These are phyloP conservation scores for Lontra canadensis DNA, from an alignment of 2,113 vertebrate genomes.

Conservation along the genomic window DNA sequence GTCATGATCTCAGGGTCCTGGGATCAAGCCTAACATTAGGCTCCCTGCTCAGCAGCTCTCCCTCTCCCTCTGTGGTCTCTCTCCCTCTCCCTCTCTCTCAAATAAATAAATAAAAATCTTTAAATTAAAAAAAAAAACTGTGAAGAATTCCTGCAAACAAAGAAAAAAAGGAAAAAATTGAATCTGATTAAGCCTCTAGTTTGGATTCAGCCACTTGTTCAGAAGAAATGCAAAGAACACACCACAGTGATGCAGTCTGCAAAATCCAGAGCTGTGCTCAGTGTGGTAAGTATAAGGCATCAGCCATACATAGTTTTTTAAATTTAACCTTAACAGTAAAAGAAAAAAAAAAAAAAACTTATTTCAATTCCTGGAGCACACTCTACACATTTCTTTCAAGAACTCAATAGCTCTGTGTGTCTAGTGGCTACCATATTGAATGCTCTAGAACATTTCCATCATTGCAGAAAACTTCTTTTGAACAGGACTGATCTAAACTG, in stretches of 20 bases:
- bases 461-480: not conserved
- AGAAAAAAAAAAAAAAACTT: not conserved
- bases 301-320: not conserved
- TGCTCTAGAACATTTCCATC: not conserved
- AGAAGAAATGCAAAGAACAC: not conserved
- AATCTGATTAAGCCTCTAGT: not conserved
- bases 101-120: not conserved
- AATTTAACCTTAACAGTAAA: not conserved
- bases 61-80: not conserved
- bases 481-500: not conserved
- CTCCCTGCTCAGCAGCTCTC: not conserved
- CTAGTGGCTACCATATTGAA: not conserved
- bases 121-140: not conserved
- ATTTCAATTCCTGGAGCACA: not conserved
- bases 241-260: not conserved
- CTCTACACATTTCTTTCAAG: not conserved
- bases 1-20: not conserved
- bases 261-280: not conserved
- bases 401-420: not conserved
- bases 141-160: not conserved
- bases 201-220: not conserved
- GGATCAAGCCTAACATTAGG: accelerated
- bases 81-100: not conserved
- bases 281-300: not conserved
- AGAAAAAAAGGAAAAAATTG: not conserved